phyloP scores from a whole-genome alignment of 2,113 vertebrate genomes.

The Tupaia tana region DNA sequence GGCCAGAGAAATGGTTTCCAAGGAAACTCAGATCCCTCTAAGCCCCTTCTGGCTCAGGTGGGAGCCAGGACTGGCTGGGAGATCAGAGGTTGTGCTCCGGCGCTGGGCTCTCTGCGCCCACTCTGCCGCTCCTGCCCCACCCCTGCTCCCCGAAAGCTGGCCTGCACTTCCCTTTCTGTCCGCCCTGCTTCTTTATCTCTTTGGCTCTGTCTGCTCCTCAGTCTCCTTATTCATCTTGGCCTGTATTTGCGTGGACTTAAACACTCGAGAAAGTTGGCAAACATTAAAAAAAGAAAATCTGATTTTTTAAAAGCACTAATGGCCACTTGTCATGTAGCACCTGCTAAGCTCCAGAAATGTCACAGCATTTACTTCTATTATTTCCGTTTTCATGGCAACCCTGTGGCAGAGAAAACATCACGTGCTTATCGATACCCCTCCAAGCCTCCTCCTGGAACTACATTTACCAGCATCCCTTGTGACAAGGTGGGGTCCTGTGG shows the following conservation, averaged over 20 bases:
- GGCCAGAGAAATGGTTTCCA: constrained; percentile 86
- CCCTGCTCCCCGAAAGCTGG: background rate
- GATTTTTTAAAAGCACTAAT: background rate
- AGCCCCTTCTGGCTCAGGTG: constrained; percentile 81
- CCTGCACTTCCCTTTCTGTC: background rate
- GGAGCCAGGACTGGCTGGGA: constrained; percentile 55
- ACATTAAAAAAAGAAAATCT: background rate
- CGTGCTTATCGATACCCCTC: background rate
- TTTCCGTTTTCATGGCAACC: constrained; percentile 34
- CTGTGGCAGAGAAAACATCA: background rate
- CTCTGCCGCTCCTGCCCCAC: background rate
- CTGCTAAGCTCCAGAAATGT: constrained; percentile 8
- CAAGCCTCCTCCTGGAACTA: constrained; percentile 35
- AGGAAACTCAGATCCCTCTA: constrained; percentile 84
- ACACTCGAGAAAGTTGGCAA: constrained; percentile 64
- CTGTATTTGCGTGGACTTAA: constrained; percentile 3
- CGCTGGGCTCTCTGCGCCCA: background rate
- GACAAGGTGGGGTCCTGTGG: background rate
- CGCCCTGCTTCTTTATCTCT: background rate
- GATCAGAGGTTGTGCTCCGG: constrained; percentile 19
- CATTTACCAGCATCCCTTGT: constrained; percentile 59
- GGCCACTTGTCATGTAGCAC: constrained; percentile 12
- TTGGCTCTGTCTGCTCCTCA: background rate
- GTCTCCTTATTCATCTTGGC: background rate
- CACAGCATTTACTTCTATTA: background rate